phyloP scores from a whole-genome alignment of 2,888 invertebrate species.

The Lottia gigantea region DNA sequence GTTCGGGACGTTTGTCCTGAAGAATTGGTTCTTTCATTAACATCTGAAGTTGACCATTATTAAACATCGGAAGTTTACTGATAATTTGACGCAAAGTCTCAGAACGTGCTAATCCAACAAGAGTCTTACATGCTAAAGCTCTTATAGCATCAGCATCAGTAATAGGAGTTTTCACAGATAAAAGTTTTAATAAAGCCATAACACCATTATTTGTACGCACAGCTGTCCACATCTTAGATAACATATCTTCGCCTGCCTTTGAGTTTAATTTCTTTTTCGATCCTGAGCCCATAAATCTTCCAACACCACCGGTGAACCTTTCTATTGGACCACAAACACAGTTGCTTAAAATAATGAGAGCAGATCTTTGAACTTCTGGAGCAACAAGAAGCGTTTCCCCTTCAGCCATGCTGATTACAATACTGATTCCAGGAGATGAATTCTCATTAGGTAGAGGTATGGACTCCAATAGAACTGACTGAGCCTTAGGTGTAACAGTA shows the following conservation, averaged over 20 bases:
- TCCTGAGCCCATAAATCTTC: slow-evolving; percentile 56
- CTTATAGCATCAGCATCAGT: slow-evolving; percentile 96
- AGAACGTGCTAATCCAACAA: slow-evolving; percentile 93
- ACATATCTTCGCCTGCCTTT: slow-evolving; percentile 78
- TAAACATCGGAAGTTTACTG: slow-evolving; percentile 92
- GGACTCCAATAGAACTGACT: slow-evolving; percentile 68
- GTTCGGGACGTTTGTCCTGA: slow-evolving; percentile 95
- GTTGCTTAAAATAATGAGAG: slow-evolving; percentile 89
- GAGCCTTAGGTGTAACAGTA: slow-evolving; percentile 86
- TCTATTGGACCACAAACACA: slow-evolving; percentile 92
- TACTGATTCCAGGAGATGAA: slow-evolving; percentile 71
- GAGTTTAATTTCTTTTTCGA: slow-evolving; percentile 57
- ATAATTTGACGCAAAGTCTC: slow-evolving; percentile 93
- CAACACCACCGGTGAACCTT: slow-evolving; percentile 69
- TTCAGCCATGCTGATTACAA: slow-evolving; percentile 87
- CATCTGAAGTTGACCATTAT: slow-evolving; percentile 89
- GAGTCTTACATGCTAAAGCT: slow-evolving; percentile 88
- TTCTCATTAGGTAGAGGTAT: slow-evolving; percentile 74
- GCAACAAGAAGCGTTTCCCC: slow-evolving; percentile 90
- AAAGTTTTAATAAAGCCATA: slow-evolving; percentile 89
- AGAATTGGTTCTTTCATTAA: slow-evolving; percentile 96
- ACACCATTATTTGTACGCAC: slow-evolving; percentile 95
- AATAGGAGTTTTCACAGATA: slow-evolving; percentile 92
- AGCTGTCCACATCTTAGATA: slow-evolving; percentile 94
- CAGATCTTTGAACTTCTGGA: slow-evolving; percentile 91